These are phyloP conservation scores for Rhagium mordax DNA, from an alignment of 2,888 invertebrate genomes.

Conservation along the genomic window DNA sequence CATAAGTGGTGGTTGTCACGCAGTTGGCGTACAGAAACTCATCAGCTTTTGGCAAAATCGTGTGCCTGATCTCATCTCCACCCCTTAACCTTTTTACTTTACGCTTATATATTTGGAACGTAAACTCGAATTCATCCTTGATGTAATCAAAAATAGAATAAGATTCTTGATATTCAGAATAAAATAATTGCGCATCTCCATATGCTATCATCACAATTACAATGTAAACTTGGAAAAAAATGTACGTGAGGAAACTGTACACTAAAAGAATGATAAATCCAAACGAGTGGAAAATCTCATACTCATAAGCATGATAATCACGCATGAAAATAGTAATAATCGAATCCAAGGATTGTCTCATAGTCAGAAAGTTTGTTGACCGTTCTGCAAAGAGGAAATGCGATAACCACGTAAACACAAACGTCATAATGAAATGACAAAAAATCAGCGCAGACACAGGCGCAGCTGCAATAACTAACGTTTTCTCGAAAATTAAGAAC, in stretches of 20 bases:
- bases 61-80: not conserved
- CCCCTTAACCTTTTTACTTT: not conserved
- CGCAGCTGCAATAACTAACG: constrained; percentile 37
- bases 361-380: not conserved
- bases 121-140: constrained; percentile 32
- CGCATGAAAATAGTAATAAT: not conserved
- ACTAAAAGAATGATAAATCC: constrained; percentile 21
- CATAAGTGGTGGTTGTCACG: constrained; percentile 23
- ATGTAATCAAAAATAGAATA: constrained; percentile 40
- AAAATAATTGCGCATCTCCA: not conserved
- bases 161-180: not conserved
- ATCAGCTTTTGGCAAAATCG: constrained; percentile 38
- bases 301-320: not conserved
- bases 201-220: constrained; percentile 31
- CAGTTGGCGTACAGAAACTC: constrained; percentile 41
- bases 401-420: not conserved
- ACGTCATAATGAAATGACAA: not conserved
- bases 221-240: constrained; percentile 19
- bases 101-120: not conserved
- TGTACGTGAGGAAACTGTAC: constrained; percentile 31
- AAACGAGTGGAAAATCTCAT: not conserved
- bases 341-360: not conserved
- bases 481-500: constrained; percentile 51
- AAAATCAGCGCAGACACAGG: constrained; percentile 43
- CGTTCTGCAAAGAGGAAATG: not conserved